phyloP scores from a whole-genome alignment of 2,888 invertebrate genomes.

The Noctua comes region DNA sequence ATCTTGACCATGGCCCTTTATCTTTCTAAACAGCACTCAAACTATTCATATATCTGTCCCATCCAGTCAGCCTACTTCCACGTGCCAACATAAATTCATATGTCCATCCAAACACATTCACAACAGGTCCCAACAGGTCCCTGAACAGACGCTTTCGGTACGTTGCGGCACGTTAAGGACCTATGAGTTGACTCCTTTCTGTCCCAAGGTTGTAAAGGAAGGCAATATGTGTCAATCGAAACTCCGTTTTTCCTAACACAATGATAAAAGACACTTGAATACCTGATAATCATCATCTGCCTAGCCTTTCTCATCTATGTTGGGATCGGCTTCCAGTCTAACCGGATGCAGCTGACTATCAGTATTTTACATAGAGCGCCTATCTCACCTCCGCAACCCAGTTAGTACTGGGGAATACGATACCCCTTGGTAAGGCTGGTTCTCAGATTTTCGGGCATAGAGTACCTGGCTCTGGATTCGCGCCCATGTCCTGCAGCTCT shows the following conservation, averaged over 20 bases:
- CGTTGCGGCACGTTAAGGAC: constrained; percentile 25
- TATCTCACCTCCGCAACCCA: too few relatives aligned
- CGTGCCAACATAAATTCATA: constrained; percentile 30
- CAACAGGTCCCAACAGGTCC: constrained; percentile 7
- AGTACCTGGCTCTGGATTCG: too few relatives aligned
- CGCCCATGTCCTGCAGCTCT: too few relatives aligned
- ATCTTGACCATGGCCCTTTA: not conserved
- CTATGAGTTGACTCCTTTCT: constrained; percentile 51
- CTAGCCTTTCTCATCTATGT: too few relatives aligned
- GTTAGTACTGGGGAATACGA: too few relatives aligned
- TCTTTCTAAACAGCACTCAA: not conserved
- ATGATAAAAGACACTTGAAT: too few relatives aligned
- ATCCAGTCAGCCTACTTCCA: constrained; percentile 21
- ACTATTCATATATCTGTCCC: not conserved
- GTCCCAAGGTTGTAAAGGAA: constrained; percentile 5
- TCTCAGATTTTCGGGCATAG: too few relatives aligned
- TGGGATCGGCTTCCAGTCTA: too few relatives aligned
- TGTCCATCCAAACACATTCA: constrained; percentile 37
- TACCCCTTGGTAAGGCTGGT: too few relatives aligned
- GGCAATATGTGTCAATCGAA: constrained; percentile 58
- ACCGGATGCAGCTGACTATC: too few relatives aligned
- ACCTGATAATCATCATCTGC: too few relatives aligned
- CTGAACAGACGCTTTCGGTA: constrained; percentile 9
- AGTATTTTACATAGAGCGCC: too few relatives aligned
- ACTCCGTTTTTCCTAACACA: not conserved